Conservation (phyloP, 2,888 invertebrate species). For the Maniola hyperantus region DNA sequence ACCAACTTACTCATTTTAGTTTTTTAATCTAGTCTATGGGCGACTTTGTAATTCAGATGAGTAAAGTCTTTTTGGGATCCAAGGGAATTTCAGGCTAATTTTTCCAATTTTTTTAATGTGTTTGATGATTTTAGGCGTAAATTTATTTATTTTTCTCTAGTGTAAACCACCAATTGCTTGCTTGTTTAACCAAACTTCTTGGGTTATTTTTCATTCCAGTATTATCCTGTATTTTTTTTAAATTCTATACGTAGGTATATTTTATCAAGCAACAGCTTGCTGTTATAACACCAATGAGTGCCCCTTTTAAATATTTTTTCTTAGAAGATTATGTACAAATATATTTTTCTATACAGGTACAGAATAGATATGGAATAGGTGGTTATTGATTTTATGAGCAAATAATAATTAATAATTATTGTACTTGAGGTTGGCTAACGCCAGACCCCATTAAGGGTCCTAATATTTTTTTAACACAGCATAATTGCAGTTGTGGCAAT, state of each 20-base stretch:
- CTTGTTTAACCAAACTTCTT: neutral
- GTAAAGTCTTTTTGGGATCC: neutral
- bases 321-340: constrained; percentile 17
- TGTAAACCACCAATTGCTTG: neutral
- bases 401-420: constrained; percentile 29
- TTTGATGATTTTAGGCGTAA: neutral
- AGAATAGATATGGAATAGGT: constrained; percentile 36
- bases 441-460: constrained; percentile 63
- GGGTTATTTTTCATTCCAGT: neutral
- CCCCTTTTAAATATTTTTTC: neutral
- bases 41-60: neutral
- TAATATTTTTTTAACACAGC: constrained; percentile 57
- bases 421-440: constrained; percentile 37
- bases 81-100: neutral
- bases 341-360: constrained; percentile 39
- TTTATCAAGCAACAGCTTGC: neutral
- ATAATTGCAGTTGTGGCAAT: constrained; percentile 59
- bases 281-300: neutral
- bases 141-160: no score
- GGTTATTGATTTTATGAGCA: constrained; percentile 33
- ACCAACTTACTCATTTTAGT: constrained; percentile 65
- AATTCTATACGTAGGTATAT: neutral
- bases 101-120: neutral
- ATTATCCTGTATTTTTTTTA: neutral
- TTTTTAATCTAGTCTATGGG: neutral